phyloP scores from a whole-genome alignment of 2,113 vertebrate genomes.

The Nycticryphes semicollaris region DNA sequence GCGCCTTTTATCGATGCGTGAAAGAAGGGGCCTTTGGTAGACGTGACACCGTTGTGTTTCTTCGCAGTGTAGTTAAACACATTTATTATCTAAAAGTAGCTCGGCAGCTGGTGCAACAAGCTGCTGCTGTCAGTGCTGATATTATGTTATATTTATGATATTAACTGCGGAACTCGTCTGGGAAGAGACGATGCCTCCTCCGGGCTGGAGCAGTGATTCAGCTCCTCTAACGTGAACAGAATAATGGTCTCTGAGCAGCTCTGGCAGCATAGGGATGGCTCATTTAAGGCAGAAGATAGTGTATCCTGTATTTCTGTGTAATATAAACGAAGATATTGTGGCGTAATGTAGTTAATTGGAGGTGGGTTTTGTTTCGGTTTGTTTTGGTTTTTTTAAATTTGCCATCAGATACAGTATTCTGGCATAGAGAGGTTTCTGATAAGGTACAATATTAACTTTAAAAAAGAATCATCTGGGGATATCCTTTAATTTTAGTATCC shows the following conservation, averaged over 20 bases:
- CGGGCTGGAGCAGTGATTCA: neutral
- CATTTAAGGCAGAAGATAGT: neutral
- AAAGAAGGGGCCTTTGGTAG: neutral
- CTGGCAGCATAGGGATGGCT: neutral
- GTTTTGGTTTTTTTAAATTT: neutral
- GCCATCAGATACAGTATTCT: neutral
- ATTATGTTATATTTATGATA: neutral
- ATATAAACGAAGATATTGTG: neutral
- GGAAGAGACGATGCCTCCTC: neutral
- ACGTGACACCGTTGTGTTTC: neutral
- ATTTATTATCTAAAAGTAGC: constrained; percentile 41
- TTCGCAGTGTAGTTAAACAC: constrained; percentile 16
- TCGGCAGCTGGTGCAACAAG: constrained; percentile 14
- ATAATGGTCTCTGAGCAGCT: neutral
- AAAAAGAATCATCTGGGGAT: neutral
- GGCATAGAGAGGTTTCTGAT: neutral
- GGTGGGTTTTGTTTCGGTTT: no score
- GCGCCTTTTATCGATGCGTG: neutral
- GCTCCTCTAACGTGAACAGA: neutral
- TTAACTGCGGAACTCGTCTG: neutral
- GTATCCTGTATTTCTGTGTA: neutral
- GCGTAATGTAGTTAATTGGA: neutral
- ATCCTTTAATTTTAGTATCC: neutral
- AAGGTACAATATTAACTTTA: neutral
- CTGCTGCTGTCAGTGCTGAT: constrained; percentile 19